Conservation (phyloP, 2,888 invertebrate genomes). For the Tribolium freemani region DNA sequence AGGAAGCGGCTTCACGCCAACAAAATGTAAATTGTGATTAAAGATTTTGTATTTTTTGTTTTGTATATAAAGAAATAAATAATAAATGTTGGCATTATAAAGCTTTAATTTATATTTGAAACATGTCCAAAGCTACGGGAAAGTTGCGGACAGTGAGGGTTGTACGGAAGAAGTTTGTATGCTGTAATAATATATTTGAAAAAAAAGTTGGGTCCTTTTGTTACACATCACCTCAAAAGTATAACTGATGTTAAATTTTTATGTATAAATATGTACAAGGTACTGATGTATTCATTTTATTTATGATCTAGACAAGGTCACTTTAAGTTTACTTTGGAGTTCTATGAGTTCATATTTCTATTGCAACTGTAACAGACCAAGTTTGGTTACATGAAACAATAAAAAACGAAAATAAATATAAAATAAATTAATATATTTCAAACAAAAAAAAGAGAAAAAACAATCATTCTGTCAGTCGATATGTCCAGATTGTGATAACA, state of each 20-base stretch:
- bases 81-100: neutral
- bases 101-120: too few relatives aligned
- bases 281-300: constrained; percentile 61
- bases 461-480: constrained; percentile 61
- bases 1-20: neutral
- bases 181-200: constrained; percentile 59
- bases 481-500: constrained; percentile 49
- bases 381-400: constrained; percentile 58
- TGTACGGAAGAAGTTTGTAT: constrained; percentile 12
- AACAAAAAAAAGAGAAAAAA: constrained; percentile 61
- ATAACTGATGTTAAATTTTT: constrained; percentile 59
- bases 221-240: constrained; percentile 64
- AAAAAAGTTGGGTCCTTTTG: constrained; percentile 63
- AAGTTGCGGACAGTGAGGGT: neutral
- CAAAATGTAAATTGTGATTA: constrained; percentile 4
- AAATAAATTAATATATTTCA: constrained; percentile 66
- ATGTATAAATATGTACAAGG: constrained; percentile 65
- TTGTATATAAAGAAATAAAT: constrained; percentile 18
- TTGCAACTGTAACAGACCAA: constrained; percentile 51
- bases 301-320: constrained; percentile 67
- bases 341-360: constrained; percentile 49
- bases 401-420: constrained; percentile 60
- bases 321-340: constrained; percentile 65
- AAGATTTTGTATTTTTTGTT: constrained; percentile 7
- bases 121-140: neutral